Conservation (phyloP, 2,797 vertebrate species). For the Oreortyx pictus region DNA sequence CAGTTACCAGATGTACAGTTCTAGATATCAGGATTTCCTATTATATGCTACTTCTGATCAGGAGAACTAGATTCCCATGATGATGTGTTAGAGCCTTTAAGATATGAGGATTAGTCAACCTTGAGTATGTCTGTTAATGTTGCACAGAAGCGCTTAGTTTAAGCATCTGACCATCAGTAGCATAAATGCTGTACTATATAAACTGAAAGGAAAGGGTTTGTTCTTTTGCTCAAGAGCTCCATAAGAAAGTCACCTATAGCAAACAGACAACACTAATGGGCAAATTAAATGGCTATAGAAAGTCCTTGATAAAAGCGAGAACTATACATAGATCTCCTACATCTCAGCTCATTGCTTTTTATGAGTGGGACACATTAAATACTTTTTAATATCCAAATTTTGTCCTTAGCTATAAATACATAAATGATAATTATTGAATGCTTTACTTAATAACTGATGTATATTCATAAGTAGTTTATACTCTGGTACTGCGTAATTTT, state of each 20-base stretch:
- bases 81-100: background rate
- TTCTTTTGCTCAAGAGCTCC: background rate
- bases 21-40: conserved; percentile 74
- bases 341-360: background rate
- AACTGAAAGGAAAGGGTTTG: background rate
- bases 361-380: background rate
- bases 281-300: background rate
- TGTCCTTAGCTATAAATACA: background rate
- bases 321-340: background rate
- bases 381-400: background rate
- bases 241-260: background rate
- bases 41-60: conserved; percentile 40
- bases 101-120: background rate
- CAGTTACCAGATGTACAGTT: conserved; percentile 64
- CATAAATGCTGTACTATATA: background rate
- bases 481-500: background rate
- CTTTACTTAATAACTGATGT: background rate
- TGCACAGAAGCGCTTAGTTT: background rate
- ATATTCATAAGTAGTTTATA: background rate
- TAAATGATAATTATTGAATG: background rate
- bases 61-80: background rate
- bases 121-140: background rate
- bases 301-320: background rate
- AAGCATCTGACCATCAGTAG: background rate
- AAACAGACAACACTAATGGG: background rate